Base-by-base conservation (phyloP, 2,113 vertebrate species). In the Pycnonotus jocosus region DNA sequence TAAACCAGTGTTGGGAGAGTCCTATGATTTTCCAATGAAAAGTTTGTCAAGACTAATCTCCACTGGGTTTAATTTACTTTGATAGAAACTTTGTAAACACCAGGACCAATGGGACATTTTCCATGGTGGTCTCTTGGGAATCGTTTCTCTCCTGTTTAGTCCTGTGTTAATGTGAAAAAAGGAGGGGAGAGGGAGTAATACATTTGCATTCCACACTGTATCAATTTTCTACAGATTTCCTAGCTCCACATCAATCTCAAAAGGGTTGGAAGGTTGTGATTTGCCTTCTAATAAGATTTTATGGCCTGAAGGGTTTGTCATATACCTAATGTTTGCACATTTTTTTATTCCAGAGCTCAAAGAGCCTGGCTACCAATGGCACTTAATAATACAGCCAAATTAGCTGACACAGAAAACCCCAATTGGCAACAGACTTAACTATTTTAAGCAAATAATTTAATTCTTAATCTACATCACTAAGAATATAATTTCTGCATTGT, bases 371-470 rank as follows among this genome's bases (percentile, higher is more conserved):
- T 96, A 94, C 70, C 25, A 94, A 92, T 56, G 86, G 76, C 35
- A 95, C 64, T 90, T 88, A 97, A 89, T 86, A 89, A 73, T 0
- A 2, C 33, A 92, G 73, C 62, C 93, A 94, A 91, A 97, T 96
- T 83, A 97, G 79, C 64, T 92, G 79, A 95, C 93, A 96, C 45
- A 69, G 51, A 87, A 95, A 81, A 89, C 86, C 88, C 65, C 89
- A 93, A 56, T 6, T 92, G 93, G 89, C 37, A 95, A 93, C 57
- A 79, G 57, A 57, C 58, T 68, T 94, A 64, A 95, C 86, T 93
- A 92, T 93, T 97, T 97, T 95, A 97, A 94, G 95, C 90, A 97
- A 97, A 96, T 91, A 95, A 97, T 95, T 97, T 96, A 92, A 95
- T 96, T 97, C 92, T 94, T 94, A 94, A 96, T 97, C 76, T 95